Evolutionary conservation across 2,797 vertebrate genomes (phyloP).

Genomic region (Dromococcyx pavoninus): DNA sequence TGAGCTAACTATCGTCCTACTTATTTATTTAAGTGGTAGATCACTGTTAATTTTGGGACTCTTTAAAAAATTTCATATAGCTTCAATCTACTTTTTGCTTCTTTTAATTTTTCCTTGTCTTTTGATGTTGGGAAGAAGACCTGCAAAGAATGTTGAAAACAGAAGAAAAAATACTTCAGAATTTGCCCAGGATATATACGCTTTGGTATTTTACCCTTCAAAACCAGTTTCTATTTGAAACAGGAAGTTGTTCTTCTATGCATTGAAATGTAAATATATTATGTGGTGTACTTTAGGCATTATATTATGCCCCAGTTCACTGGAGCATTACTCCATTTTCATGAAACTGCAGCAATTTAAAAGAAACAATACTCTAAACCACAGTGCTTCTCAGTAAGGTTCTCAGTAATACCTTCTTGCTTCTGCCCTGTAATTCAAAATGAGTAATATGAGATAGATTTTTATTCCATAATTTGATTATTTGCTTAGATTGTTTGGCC

Average conservation of each 20-base stretch:
- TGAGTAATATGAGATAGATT: neutral
- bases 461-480: neutral
- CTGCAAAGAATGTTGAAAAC: neutral
- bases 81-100: neutral
- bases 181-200: neutral
- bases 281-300: neutral
- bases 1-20: neutral
- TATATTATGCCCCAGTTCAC: neutral
- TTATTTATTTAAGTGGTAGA: neutral
- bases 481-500: neutral
- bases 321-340: rapidly evolving
- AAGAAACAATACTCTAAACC: neutral
- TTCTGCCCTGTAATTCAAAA: neutral
- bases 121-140: neutral
- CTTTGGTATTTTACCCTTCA: neutral
- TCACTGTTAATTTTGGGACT: neutral
- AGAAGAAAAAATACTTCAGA: neutral
- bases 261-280: neutral
- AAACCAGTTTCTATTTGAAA: neutral
- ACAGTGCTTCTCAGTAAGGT: neutral
- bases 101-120: neutral
- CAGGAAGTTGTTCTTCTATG: neutral
- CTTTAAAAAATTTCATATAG: neutral
- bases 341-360: neutral
- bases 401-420: neutral